Evolutionary conservation across 2,888 invertebrate species (phyloP), one percentile per base, ranked within the genome.

Genomic region (Platypus cylindrus): DNA sequence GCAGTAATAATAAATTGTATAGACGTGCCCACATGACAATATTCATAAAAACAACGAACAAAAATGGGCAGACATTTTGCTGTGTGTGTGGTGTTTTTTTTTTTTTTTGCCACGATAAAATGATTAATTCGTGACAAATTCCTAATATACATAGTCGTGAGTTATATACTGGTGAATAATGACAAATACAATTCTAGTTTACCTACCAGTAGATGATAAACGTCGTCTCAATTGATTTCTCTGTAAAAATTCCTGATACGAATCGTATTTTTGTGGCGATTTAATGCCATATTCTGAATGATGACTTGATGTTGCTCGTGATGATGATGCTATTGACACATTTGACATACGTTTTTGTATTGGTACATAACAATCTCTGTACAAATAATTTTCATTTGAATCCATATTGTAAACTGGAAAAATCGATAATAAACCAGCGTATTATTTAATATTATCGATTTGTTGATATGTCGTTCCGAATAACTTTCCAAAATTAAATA

Each of bases 191-290:
- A 11, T 31, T 3, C 7, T 30, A 30, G 11, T 33, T 27, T 9
- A 15, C 32, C 26, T 32, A 44, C 44, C 44, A 9, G 71, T 70
- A n/a, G 73, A 74, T 28, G 71, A 71, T 46, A 73, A 26, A 48
- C 56, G 28, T 30, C 47, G 40, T 20, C 50, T 44, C 22, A 46
- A 40, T 18, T 46, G 43, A 32, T 34, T 46, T 23, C 41, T 34
- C 23, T 38, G 33, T 18, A 39, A 31, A 39, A 60, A 50, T 14
- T 54, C 56, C 41, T 57, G 57, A 43, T 59, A 60, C 15, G 59
- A 54, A 33, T 60, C 59, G 46, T 58, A 59, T 41, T 58, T 58
- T 38, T 55, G 56, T n/a, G n/a, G n/a, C n/a, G n/a, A n/a, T n/a
- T n/a, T n/a, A n/a, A n/a, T n/a, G n/a, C n/a, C n/a, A n/a, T n/a